Conservation (phyloP, 2,113 vertebrate genomes). For the Glareola pratincola region DNA sequence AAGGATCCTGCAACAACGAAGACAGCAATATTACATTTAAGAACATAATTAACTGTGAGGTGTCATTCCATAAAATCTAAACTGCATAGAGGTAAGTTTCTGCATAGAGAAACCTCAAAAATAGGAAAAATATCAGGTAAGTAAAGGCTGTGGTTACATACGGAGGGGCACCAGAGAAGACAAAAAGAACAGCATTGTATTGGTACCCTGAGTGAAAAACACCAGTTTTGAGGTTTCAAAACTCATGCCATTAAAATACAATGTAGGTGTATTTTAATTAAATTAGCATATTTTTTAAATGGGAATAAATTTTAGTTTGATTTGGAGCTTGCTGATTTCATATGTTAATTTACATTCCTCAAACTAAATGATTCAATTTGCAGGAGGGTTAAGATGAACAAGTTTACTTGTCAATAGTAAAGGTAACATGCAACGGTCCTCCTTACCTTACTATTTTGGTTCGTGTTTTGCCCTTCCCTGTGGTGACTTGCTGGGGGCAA, state of each 20-base stretch:
- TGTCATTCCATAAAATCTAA: not conserved
- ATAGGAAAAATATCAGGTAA: not conserved
- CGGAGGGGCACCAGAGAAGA: not conserved
- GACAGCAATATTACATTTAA: not conserved
- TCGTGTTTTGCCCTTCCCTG: not conserved
- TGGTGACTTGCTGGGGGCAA: not conserved
- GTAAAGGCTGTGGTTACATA: constrained; percentile 26
- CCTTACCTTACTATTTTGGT: not conserved
- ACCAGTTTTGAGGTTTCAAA: constrained; percentile 42
- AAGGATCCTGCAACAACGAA: not conserved
- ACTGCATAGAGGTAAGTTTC: not conserved
- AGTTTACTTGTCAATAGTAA: not conserved
- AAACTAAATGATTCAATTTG: constrained; percentile 27
- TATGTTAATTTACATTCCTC: constrained; percentile 26
- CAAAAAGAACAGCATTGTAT: constrained; percentile 15
- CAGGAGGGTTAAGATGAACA: constrained; percentile 22
- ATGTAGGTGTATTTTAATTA: not conserved
- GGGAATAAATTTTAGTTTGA: constrained; percentile 18
- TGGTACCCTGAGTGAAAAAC: constrained; percentile 45
- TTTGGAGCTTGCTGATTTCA: constrained; percentile 56
- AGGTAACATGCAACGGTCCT: not conserved
- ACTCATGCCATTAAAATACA: constrained; percentile 34
- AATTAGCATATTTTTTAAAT: constrained; percentile 12
- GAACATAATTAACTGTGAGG: not conserved
- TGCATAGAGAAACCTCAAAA: not conserved